Evolutionary conservation across 2,113 vertebrate genomes (phyloP).

Genomic region (Urocynchramus pylzowi): DNA sequence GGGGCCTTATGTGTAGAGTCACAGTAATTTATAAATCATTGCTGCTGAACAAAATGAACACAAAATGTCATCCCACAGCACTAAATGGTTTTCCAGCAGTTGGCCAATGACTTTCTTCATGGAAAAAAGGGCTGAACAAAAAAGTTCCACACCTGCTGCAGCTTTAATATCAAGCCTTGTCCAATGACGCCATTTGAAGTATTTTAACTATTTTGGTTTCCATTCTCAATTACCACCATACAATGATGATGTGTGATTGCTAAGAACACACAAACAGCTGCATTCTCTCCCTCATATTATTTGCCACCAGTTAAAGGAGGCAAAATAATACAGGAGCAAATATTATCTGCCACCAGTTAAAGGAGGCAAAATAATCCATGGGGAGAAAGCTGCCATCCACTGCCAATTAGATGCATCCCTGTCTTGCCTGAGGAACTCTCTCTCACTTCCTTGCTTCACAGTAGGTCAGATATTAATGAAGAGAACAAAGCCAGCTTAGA

Average conservation of each 20-base stretch:
- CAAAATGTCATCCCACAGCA: neutral
- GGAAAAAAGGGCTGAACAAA: neutral
- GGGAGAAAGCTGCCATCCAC: neutral
- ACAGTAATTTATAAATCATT: constrained; percentile 9
- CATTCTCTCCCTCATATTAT: neutral
- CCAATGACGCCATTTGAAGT: neutral
- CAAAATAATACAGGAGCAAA: neutral
- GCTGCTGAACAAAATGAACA: neutral
- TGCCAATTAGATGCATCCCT: neutral
- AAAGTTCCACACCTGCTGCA: neutral
- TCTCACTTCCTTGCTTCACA: neutral
- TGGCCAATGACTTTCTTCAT: neutral
- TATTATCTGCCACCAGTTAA: neutral
- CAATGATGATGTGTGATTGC: neutral
- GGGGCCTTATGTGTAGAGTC: neutral
- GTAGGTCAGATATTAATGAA: neutral
- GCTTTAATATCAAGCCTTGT: neutral
- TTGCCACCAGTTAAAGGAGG: neutral
- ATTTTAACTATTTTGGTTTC: neutral
- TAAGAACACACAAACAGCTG: neutral
- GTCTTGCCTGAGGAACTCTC: neutral
- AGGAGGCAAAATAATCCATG: neutral
- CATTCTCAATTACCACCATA: neutral
- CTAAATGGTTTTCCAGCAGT: constrained; percentile 1
- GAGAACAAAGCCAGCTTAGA: neutral